Conservation (phyloP, 2,797 vertebrate species). For the Pipistrellus kuhlii region DNA sequence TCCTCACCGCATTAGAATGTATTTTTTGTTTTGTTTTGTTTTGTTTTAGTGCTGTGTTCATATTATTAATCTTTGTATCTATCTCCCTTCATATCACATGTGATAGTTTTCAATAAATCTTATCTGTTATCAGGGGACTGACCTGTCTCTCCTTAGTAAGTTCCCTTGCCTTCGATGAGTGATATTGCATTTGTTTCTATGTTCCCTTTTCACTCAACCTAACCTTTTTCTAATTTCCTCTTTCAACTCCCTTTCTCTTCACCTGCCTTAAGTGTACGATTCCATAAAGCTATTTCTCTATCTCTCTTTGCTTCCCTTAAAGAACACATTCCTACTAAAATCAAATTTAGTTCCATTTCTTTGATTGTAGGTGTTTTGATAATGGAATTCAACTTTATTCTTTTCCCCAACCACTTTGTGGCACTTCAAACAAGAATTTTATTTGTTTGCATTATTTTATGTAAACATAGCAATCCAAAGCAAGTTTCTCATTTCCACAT, state of each 20-base stretch:
- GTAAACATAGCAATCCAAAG: not conserved
- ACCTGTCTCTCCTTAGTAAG: not conserved
- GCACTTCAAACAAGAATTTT: not conserved
- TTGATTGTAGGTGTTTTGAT: not conserved
- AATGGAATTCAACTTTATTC: not conserved
- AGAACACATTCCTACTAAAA: not conserved
- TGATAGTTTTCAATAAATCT: not conserved
- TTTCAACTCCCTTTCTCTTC: not conserved
- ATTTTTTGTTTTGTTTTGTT: not conserved
- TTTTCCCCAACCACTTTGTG: not conserved
- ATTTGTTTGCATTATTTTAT: not conserved
- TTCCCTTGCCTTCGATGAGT: not conserved
- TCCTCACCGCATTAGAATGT: not conserved
- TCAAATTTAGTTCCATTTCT: constrained; percentile 8
- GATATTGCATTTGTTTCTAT: not conserved
- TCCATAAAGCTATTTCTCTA: not conserved
- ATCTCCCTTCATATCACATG: not conserved
- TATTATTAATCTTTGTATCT: not conserved
- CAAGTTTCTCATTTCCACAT: not conserved
- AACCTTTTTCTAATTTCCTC: not conserved
- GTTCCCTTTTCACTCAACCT: not conserved
- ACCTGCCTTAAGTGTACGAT: not conserved
- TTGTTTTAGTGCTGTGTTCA: not conserved
- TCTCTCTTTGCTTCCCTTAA: not conserved
- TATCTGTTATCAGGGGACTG: not conserved